Evolutionary conservation across 2,797 vertebrate species (phyloP).

Genomic region (Helostoma temminkii): DNA sequence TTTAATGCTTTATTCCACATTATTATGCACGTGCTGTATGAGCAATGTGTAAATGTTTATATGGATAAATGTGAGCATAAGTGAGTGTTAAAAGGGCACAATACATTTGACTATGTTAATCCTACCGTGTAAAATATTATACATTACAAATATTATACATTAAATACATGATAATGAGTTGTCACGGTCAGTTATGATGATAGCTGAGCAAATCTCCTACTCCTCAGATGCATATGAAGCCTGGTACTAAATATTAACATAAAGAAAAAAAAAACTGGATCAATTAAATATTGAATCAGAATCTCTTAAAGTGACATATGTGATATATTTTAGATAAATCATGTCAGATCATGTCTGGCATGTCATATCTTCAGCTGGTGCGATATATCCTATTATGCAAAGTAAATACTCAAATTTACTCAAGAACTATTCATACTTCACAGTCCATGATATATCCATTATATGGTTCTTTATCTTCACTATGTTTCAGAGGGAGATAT

Average conservation of each 20-base stretch:
- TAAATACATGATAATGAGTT: too few species aligned
- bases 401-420: background rate
- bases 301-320: background rate
- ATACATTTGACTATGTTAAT: conserved; percentile 33
- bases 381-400: too few species aligned
- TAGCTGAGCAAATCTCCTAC: conserved; percentile 4
- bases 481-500: too few species aligned
- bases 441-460: background rate
- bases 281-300: background rate
- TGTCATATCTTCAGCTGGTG: too few species aligned
- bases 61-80: conserved; percentile 51
- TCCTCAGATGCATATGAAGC: background rate
- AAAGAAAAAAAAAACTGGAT: background rate
- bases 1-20: conserved; percentile 52
- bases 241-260: background rate
- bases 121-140: conserved; percentile 21
- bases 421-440: background rate
- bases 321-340: too few species aligned
- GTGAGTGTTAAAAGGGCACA: conserved; percentile 51
- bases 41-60: conserved; percentile 70
- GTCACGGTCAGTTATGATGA: background rate
- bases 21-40: conserved; percentile 60
- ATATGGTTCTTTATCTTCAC: too few species aligned
- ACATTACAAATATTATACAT: background rate
- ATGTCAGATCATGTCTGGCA: too few species aligned